A percentile compares a stretch with the other conserved stretches of the same genome.
Evolutionary conservation across 1,140 invertebrate genomes (phyloP).

Genomic region (Alviniconcha marisindica): DNA sequence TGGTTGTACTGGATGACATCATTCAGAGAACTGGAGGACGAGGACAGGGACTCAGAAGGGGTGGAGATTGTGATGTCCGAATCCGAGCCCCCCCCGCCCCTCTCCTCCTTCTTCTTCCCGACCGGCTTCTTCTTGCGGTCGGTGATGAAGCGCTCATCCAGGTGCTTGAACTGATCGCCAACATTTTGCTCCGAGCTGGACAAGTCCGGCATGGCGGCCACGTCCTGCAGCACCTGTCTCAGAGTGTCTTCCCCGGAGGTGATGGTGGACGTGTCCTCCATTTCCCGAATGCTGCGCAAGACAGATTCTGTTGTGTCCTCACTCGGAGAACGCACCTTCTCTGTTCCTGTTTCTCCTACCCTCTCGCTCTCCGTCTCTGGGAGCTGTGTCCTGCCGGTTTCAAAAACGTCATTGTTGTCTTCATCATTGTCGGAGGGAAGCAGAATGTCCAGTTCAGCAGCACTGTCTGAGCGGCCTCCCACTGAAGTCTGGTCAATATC

Average conservation of each 20-base stretch:
- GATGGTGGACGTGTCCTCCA: constrained; percentile 39
- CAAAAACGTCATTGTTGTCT: constrained; percentile 18
- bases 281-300: constrained; percentile 56
- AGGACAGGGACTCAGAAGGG: constrained; percentile 50
- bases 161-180: constrained; percentile 50
- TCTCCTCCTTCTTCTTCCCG: neutral
- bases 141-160: constrained; percentile 71
- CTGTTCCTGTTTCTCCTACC: neutral
- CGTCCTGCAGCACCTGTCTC: constrained; percentile 43
- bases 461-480: constrained; percentile 54
- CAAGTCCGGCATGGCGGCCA: constrained; percentile 44
- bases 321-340: constrained; percentile 19
- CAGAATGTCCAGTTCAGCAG: constrained; percentile 18
- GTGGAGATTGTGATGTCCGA: constrained; percentile 70
- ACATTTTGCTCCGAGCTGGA: constrained; percentile 48
- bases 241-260: constrained; percentile 47
- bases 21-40: constrained; percentile 60
- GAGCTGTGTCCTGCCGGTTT: neutral
- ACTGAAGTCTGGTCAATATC: constrained; percentile 71
- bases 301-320: constrained; percentile 58
- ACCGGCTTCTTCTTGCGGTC: constrained; percentile 43
- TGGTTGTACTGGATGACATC: constrained; percentile 58
- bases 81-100: constrained; percentile 52
- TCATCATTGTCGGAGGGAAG: neutral
- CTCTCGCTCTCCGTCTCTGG: constrained; percentile 13